Conservation (phyloP, 2,888 invertebrate species). For the Eupithecia centaureata region DNA sequence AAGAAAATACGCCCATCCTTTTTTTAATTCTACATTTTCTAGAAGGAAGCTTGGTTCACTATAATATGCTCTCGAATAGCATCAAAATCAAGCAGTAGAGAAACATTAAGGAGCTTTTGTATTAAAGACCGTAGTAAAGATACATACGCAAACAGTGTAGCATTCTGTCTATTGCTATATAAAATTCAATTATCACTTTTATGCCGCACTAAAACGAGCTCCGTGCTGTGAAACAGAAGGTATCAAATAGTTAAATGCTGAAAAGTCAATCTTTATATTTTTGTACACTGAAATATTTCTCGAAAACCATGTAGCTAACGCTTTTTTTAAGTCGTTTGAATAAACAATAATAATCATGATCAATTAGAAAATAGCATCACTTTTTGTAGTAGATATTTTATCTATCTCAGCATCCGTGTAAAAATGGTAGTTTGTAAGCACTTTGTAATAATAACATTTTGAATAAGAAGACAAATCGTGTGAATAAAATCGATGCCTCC, state of each 20-base stretch:
- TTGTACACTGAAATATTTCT: neutral
- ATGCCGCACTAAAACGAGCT: constrained; percentile 24
- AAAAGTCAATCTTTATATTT: neutral
- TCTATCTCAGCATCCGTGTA: neutral
- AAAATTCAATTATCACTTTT: constrained; percentile 24
- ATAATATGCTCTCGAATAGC: neutral
- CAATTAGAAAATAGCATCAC: neutral
- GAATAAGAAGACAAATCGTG: neutral
- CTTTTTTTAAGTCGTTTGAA: neutral
- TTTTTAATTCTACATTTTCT: neutral
- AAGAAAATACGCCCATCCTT: neutral
- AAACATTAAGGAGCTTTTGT: neutral
- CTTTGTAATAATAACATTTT: neutral
- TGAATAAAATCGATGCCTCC: neutral
- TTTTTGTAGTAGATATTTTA: neutral
- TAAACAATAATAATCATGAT: neutral
- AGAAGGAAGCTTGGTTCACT: neutral
- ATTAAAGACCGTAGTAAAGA: constrained; percentile 16
- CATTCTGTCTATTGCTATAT: constrained; percentile 17
- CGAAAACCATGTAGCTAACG: neutral
- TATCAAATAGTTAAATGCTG: constrained; percentile 17
- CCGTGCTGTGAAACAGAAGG: constrained; percentile 20
- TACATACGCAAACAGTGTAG: constrained; percentile 20
- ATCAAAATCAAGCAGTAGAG: neutral
- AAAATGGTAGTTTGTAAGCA: neutral